Base-by-base conservation (phyloP, 2,113 vertebrate species). In the Rousettus leschenaultii region DNA sequence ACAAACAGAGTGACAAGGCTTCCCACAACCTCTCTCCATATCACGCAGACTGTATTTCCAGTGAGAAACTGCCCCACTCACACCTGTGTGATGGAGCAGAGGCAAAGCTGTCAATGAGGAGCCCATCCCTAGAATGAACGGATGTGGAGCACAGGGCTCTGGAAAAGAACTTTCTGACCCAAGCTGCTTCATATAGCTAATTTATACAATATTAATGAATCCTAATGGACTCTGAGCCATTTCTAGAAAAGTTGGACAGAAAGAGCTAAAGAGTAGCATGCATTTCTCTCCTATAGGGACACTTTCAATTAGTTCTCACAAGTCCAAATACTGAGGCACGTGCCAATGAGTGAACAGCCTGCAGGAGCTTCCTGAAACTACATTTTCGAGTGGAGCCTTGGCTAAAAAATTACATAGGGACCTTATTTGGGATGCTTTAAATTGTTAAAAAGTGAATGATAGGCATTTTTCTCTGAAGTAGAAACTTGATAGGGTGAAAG, bases 261-360 rank as follows among this genome's bases (percentile, higher is more conserved):
- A 88, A 95, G 77, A 94, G 85, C 71, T 53, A 70, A 94, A 96
- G 68, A 97, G 89, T 83, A 96, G 91, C 97, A 96, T 96, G 95
- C 79, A 26, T 84, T 94, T 91, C 51, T 86, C 84, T 96, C 77
- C 88, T 89, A 33, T 71, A 93, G 94, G 89, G 83, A 95, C 68
- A 90, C 84, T 86, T 65, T 51, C 45, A 73, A 24, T 93, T 48
- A 55, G 57, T 70, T 15, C 43, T 38, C 28, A 1, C 45, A 83
- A 66, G 94, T 97, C 79, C 55, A 86, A 89, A 90, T 35, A 84
- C 77, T 48, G 96, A 97, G 95, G 94, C 91, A 92, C 96, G 93
- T 66, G 53, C 80, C 65, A 78, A 10, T 4, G 80, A 66, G 74
- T 10, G 43, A 80, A 51, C 38, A 77, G 93, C 82, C 70, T 83